Base-by-base conservation (phyloP, 2,888 invertebrate genomes). In the Leptogaster cylindrica region DNA sequence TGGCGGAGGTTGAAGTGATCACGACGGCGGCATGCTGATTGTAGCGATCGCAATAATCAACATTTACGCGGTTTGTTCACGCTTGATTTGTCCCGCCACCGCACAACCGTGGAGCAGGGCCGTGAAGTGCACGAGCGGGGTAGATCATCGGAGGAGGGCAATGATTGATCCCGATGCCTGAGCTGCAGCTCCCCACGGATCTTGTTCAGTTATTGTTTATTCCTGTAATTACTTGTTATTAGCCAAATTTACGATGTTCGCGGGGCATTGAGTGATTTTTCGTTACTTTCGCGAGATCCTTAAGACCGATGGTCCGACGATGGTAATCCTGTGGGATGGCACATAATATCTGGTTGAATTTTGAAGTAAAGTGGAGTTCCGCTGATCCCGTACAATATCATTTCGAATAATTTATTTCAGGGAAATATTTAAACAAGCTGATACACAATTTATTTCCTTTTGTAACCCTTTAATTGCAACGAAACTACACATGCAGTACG, bases 181-280 rank as follows among this genome's bases (percentile, higher is more conserved):
- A 10, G 20, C 18, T 12, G 36, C 14, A 33, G 20, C 8, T 12
- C 39, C n/a, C n/a, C 28, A 39, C 23, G 36, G 20, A 55, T 65
- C 65, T 61, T 68, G 68, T 68, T 63, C 33, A 55, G 41, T 39
- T 67, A 50, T 67, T 69, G 67, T 69, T 69, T 69, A 69, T 69
- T 44, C 46, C 16, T 55, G 64, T 48, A 64, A 69, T 69, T 69
- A 67, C 65, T 69, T 46, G 65, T 69, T 69, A 69, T 69, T 69
- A 69, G 66, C 28, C 52, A 50, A 44, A 69, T 69, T 69, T 69
- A 69, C 48, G 69, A 48, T 25, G 50, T 41, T 51, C 44, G 51
- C 16, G 41, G 51, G 23, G 18, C 36, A 33, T 31, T 55, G 61
- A 68, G 65, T 65, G 68, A 58, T 65, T 44, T 65, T 46, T 68